These are phyloP conservation scores for Pelosia muscerda DNA, from an alignment of 2,888 invertebrate genomes.

Conservation along the genomic window DNA sequence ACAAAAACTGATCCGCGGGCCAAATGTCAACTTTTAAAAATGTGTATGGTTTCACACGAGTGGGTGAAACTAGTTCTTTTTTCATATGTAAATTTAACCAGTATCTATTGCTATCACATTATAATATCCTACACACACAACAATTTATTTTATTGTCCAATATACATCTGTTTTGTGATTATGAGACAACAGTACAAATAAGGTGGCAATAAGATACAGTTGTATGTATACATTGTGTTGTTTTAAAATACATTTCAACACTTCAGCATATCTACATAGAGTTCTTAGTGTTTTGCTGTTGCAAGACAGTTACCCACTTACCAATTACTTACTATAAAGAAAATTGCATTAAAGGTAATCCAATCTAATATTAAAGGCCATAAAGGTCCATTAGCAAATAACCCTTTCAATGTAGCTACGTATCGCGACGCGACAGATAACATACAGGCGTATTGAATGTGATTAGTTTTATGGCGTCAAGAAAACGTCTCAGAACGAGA, in stretches of 20 bases:
- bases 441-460: constrained; percentile 44
- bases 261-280: background rate
- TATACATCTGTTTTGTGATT: constrained; percentile 22
- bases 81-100: constrained; percentile 75
- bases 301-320: constrained; percentile 9
- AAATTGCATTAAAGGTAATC: constrained; percentile 40
- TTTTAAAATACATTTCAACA: background rate
- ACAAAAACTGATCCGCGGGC: too few species aligned
- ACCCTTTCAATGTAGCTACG: constrained; percentile 35
- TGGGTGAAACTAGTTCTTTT: constrained; percentile 77
- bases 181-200: background rate
- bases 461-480: constrained; percentile 49
- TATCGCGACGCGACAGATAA: constrained; percentile 45
- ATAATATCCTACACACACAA: constrained; percentile 51
- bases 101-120: constrained; percentile 66
- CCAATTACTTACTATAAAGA: constrained; percentile 10
- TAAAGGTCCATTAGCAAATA: constrained; percentile 51
- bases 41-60: constrained; percentile 81
- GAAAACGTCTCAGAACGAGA: constrained; percentile 45
- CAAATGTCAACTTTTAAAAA: too few species aligned
- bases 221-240: background rate
- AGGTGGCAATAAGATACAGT: background rate
- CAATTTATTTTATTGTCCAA: constrained; percentile 38
- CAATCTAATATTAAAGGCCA: constrained; percentile 45
- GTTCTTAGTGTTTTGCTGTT: background rate